Percentiles rank a stretch among this genome's conserved stretches.
Conservation (phyloP, 2,888 invertebrate genomes). For the Lasioglossum vierecki region DNA sequence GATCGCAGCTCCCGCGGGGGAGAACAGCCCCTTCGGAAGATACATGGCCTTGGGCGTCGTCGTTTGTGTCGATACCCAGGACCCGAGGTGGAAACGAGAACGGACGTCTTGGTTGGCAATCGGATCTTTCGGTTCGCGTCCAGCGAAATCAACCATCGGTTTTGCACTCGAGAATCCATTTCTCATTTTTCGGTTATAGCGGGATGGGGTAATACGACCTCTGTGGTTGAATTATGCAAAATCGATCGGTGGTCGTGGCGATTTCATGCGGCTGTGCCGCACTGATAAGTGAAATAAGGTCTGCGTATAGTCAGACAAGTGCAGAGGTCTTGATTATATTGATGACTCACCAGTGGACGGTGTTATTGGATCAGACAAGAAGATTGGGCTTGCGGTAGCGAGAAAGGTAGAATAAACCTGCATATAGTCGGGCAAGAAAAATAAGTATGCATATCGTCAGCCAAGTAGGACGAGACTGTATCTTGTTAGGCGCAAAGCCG, state of each 20-base stretch:
- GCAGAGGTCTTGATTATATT: not conserved
- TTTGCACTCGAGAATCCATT: not conserved
- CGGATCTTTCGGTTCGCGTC: not conserved
- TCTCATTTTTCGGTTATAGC: not conserved
- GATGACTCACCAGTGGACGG: not conserved
- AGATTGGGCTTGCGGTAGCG: not conserved
- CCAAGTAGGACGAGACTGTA: not conserved
- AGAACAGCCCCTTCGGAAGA: not conserved
- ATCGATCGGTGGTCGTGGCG: not conserved
- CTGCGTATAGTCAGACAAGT: not conserved
- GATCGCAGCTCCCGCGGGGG: not conserved
- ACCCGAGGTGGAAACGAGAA: not conserved
- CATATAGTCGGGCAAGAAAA: not conserved
- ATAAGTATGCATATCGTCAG: not conserved
- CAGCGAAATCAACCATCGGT: slow-evolving; percentile 2
- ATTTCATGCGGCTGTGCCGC: not conserved
- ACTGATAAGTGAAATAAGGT: slow-evolving; percentile 7
- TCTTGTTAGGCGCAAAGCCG: no score
- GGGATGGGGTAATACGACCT: not conserved
- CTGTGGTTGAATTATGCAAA: slow-evolving; percentile 5
- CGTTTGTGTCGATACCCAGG: not conserved
- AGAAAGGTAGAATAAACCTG: not conserved
- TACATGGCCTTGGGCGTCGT: not conserved
- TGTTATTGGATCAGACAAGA: not conserved
- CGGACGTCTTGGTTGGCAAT: not conserved